Evolutionary conservation across 2,797 vertebrate genomes (phyloP).

Genomic region (Spondyliosoma cantharus): DNA sequence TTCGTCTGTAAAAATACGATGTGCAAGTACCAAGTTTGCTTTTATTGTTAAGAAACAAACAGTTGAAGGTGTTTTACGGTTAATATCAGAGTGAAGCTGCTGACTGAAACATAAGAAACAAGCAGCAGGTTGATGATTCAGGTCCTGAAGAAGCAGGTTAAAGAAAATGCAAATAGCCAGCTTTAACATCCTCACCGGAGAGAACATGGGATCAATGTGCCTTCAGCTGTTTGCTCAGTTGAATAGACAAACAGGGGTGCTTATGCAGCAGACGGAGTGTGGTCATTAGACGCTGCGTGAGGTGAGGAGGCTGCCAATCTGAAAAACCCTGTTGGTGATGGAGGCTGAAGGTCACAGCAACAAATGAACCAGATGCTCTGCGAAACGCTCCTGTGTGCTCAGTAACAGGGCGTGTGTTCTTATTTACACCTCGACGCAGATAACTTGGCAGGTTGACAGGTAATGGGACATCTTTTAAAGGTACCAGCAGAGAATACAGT

Average conservation of each 20-base stretch:
- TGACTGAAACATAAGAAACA: no score
- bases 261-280: conserved; percentile 17
- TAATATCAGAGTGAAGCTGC: no score
- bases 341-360: conserved; percentile 20
- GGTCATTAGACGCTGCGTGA: background rate
- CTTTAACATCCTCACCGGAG: background rate
- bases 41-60: background rate
- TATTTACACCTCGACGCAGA: background rate
- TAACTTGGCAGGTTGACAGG: background rate
- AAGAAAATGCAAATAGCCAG: conserved; percentile 3
- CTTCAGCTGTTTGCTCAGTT: conserved; percentile 1
- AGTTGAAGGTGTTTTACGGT: background rate
- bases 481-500: background rate
- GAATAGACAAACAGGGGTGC: conserved; percentile 1
- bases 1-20: no score
- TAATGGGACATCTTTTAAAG: background rate
- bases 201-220: conserved; percentile 25
- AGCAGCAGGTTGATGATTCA: background rate
- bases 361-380: background rate
- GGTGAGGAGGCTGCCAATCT: background rate
- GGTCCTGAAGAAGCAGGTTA: conserved; percentile 2
- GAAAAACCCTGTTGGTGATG: background rate
- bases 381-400: background rate
- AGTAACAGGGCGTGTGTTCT: background rate
- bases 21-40: no score